Base-by-base conservation (phyloP, 2,888 invertebrate species). In the Drosophila kambysellisi region DNA sequence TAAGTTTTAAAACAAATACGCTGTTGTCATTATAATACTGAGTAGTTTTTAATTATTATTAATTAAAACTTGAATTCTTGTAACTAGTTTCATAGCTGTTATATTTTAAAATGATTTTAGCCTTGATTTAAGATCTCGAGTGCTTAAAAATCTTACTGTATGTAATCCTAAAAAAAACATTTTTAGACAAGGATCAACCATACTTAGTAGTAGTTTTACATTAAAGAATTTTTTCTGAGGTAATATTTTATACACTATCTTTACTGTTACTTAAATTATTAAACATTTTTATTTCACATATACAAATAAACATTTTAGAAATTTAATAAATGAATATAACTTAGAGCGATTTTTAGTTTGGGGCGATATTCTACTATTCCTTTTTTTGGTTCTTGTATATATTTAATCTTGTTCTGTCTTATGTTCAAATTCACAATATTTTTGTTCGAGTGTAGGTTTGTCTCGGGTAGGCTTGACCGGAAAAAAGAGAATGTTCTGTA, bases 401-500 rank as follows among this genome's bases (percentile, higher is more conserved):
- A 25, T 2, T 4, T 15, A 46, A 20, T 2, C 1, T 20, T 15
- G 12, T 46, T 20, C 7, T 46, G 7, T 20, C 46, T 12, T 7
- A 7, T 20, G 15, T 4, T 8, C 20, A 25, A 25, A 1, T 8
- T 0, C 15, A 25, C 8, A 0, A 4, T 8, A 25, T 25, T 2
- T 35, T 53, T 53, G 20, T 53, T 2, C 8, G 9, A 56, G 54
- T 56, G 54, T 56, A 32, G 30, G 8, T 46, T 46, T 46, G 12
- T 15, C 4, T 25, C 7, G 46, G 20, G 20, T 25, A 20, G 46
- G 46, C 20, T 67, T 59, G 68, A 56, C 64, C 57, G 41, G 35
- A 20, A 54, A 46, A 56, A 41, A 30, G 41, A 57, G 30, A 17
- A 50, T 41, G 64, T 50, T 39, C 37, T 51, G 65, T 50, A 57